phyloP scores from a whole-genome alignment of 1,140 invertebrate species.

The Muscidifurax raptorellus region DNA sequence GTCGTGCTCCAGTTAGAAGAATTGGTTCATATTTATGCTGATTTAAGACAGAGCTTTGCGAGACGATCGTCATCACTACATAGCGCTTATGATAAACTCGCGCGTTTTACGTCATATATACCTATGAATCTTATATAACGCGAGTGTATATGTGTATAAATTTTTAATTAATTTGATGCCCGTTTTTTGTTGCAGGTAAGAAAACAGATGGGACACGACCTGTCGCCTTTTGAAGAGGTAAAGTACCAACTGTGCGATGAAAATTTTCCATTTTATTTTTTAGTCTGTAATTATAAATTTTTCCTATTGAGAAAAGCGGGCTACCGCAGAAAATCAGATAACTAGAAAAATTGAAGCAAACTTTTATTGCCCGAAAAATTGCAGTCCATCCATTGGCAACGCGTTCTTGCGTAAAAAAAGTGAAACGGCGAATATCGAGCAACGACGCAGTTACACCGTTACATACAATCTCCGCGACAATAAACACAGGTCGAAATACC shows the following conservation, averaged over 20 bases:
- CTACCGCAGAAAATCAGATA: too few species aligned
- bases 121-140: background rate
- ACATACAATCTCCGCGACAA: background rate
- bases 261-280: background rate
- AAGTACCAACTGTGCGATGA: conserved; percentile 12
- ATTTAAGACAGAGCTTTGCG: background rate
- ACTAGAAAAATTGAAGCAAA: background rate
- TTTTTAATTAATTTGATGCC: conserved; percentile 32
- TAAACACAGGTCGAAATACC: conserved; percentile 17
- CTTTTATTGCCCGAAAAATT: conserved; percentile 9
- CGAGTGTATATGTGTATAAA: background rate
- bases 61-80: conserved; percentile 12
- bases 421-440: background rate
- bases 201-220: background rate
- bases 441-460: background rate
- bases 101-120: background rate
- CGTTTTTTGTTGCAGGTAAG: conserved; percentile 39
- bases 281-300: background rate
- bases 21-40: conserved; percentile 3
- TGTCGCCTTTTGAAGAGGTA: conserved; percentile 18
- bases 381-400: background rate
- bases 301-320: background rate
- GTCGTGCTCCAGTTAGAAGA: conserved; percentile 70
- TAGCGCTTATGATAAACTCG: background rate
- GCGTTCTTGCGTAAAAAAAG: background rate